Evolutionary conservation across 2,113 vertebrate genomes (phyloP).

Genomic region (Catharus fuscescens): DNA sequence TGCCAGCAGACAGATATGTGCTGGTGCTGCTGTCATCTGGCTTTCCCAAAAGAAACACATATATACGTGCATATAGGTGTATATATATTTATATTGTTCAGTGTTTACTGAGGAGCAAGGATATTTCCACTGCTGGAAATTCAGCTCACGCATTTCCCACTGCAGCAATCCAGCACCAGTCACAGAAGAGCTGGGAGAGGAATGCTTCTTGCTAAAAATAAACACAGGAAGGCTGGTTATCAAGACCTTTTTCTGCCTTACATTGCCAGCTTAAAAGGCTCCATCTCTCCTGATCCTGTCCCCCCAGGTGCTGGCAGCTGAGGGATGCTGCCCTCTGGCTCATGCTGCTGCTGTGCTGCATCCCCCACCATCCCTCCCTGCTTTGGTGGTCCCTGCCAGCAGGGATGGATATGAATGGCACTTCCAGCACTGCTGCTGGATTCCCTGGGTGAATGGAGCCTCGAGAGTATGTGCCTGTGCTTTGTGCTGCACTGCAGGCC

Average conservation of each 20-base stretch:
- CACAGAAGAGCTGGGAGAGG: neutral
- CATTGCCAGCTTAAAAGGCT: neutral
- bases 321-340: neutral
- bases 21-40: neutral
- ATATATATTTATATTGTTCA: neutral
- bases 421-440: accelerated
- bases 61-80: accelerated
- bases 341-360: accelerated
- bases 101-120: neutral
- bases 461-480: accelerated
- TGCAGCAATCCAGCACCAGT: accelerated
- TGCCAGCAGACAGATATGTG: neutral
- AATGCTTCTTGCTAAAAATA: conserved; percentile 8
- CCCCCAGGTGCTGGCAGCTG: neutral
- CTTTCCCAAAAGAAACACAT: neutral
- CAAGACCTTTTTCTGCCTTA: neutral
- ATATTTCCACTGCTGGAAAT: neutral
- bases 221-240: neutral
- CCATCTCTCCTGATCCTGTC: neutral
- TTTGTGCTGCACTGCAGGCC: neutral
- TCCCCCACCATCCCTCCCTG: too few relatives aligned
- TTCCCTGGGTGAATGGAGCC: neutral
- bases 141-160: neutral
- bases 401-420: accelerated
- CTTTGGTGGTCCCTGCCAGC: accelerated